A percentile compares a stretch with the other conserved stretches of the same genome.
phyloP scores from a whole-genome alignment of 1,140 invertebrate species.

The Zaprionus ghesquierei region DNA sequence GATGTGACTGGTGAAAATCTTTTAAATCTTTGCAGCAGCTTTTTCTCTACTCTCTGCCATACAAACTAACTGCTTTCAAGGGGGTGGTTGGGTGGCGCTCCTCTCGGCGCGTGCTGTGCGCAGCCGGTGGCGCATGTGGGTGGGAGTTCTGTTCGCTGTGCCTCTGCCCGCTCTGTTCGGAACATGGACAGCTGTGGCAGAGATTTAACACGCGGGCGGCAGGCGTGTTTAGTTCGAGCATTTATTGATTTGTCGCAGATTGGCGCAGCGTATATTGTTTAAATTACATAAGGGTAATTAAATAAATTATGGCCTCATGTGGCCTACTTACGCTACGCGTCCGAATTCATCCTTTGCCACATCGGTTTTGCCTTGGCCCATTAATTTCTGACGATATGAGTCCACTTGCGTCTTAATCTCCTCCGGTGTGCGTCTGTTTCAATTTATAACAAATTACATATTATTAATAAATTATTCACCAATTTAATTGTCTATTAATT shows the following conservation, averaged over 20 bases:
- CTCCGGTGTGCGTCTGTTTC: slow-evolving; percentile 88
- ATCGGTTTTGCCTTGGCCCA: slow-evolving; percentile 84
- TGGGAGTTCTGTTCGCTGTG: neutral
- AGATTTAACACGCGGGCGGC: slow-evolving; percentile 47
- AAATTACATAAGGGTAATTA: slow-evolving; percentile 60
- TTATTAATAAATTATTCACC: neutral
- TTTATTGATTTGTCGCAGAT: slow-evolving; percentile 73
- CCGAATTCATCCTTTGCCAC: slow-evolving; percentile 89
- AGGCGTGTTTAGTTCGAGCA: slow-evolving; percentile 45
- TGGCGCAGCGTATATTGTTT: slow-evolving; percentile 33
- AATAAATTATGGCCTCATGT: neutral
- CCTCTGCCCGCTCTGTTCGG: slow-evolving; percentile 1
- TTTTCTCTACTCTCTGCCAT: slow-evolving; percentile 58
- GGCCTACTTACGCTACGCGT: slow-evolving; percentile 88
- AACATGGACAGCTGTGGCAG: slow-evolving; percentile 52
- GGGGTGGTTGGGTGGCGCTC: slow-evolving; percentile 37
- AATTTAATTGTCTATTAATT: neutral
- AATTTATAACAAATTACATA: neutral
- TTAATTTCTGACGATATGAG: slow-evolving; percentile 90
- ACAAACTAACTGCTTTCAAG: slow-evolving; percentile 33
- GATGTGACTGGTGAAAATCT: slow-evolving; percentile 60
- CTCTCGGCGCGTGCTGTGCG: slow-evolving; percentile 42
- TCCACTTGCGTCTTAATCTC: slow-evolving; percentile 92
- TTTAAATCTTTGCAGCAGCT: slow-evolving; percentile 66
- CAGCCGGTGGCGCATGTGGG: slow-evolving; percentile 41